Evolutionary conservation across 2,888 invertebrate species (phyloP).

Genomic region (Apamea sordens): DNA sequence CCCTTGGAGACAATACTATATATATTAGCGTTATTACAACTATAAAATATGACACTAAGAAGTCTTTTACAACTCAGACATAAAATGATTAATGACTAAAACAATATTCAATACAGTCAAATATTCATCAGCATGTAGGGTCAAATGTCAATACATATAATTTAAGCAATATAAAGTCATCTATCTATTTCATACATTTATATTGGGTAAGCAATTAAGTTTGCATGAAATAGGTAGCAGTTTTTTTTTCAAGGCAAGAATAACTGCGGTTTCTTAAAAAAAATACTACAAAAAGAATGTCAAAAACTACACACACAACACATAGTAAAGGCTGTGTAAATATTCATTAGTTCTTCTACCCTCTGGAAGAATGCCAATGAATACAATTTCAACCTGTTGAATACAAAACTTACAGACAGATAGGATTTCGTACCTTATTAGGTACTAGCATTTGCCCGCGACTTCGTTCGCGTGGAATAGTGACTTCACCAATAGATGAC

Average conservation of each 20-base stretch:
- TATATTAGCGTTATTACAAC: background rate
- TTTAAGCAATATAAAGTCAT: background rate
- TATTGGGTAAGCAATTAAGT: background rate
- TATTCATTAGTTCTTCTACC: background rate
- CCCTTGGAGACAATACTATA: too few species aligned
- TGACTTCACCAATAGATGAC: too few species aligned
- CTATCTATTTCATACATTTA: background rate
- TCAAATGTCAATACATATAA: background rate
- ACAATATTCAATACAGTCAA: background rate
- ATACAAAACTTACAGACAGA: background rate
- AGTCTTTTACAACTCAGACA: conserved; percentile 11
- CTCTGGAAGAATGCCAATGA: background rate
- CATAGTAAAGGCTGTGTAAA: too few species aligned
- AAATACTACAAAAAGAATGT: too few species aligned
- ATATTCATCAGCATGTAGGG: background rate
- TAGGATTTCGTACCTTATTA: background rate
- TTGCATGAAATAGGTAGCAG: background rate
- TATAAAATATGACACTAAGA: background rate
- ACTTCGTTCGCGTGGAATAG: too few species aligned
- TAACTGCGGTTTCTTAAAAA: too few species aligned
- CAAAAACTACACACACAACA: too few species aligned
- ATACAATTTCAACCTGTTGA: background rate
- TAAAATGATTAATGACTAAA: too few species aligned
- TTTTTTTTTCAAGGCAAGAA: too few species aligned
- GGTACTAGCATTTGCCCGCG: too few species aligned